These are phyloP conservation scores for Drosophila hydei DNA, from an alignment of 1,140 invertebrate genomes.

Conservation along the genomic window DNA sequence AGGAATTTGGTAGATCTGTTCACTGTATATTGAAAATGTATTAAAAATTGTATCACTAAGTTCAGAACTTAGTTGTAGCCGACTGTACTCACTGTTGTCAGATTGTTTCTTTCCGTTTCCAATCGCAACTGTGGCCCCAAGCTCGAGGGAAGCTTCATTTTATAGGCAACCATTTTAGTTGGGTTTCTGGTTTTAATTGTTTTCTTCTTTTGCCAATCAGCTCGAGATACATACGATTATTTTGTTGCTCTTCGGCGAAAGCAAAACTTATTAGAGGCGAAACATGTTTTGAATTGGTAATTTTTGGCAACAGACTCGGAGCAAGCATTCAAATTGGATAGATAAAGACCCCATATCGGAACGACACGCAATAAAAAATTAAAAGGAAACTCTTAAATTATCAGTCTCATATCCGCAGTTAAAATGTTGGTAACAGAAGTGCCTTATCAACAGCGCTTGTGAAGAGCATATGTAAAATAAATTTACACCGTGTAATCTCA, in stretches of 20 bases:
- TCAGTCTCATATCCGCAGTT: background rate
- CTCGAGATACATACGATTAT: conserved; percentile 19
- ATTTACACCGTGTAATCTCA: conserved; percentile 16
- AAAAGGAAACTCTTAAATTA: conserved; percentile 19
- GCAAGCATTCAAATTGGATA: conserved; percentile 36
- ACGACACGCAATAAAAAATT: conserved; percentile 11
- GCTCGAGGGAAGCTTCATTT: conserved; percentile 14
- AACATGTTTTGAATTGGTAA: conserved; percentile 38
- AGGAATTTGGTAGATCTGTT: conserved; percentile 24
- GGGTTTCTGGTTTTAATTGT: background rate
- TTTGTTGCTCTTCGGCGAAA: conserved; percentile 21
- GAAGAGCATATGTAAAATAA: conserved; percentile 31
- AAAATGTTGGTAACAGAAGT: background rate
- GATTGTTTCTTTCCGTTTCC: background rate
- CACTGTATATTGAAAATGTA: conserved; percentile 35
- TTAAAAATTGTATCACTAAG: conserved; percentile 5
- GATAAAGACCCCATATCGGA: conserved; percentile 17
- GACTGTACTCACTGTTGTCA: conserved; percentile 41
- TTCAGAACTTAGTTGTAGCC: too few relatives aligned
- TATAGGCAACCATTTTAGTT: conserved; percentile 43
- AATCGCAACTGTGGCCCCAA: conserved; percentile 3
- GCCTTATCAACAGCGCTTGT: background rate
- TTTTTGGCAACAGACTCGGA: conserved; percentile 21
- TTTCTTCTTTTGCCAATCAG: conserved; percentile 46
- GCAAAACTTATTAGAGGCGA: conserved; percentile 47